Evolutionary conservation across 2,888 invertebrate genomes (phyloP).

Genomic region (Aphidoletes aphidimyza): DNA sequence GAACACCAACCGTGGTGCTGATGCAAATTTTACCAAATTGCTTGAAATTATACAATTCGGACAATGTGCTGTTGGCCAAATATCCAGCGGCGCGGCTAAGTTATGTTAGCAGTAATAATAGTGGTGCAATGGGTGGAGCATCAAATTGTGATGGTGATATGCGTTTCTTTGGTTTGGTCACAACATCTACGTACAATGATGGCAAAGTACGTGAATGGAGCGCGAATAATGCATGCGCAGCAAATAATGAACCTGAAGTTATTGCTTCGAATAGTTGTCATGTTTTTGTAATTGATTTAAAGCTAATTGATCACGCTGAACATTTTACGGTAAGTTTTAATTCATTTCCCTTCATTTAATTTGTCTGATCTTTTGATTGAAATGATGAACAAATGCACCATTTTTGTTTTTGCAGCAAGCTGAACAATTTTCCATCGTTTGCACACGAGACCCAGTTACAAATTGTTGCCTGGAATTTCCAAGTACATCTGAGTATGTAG

Average conservation of each 20-base stretch:
- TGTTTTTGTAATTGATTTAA: constrained; percentile 92
- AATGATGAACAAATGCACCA: background rate
- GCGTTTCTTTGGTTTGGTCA: constrained; percentile 92
- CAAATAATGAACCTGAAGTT: constrained; percentile 67
- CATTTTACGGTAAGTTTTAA: constrained; percentile 68
- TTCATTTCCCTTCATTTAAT: background rate
- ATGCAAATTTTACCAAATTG: constrained; percentile 86
- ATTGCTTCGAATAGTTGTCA: constrained; percentile 89
- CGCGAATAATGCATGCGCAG: background rate
- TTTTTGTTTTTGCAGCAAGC: constrained; percentile 70
- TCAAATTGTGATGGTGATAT: constrained; percentile 69
- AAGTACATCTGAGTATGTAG: constrained; percentile 81
- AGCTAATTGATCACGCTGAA: constrained; percentile 82
- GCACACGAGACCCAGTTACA: constrained; percentile 81
- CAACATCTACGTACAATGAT: constrained; percentile 75
- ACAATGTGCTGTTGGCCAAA: constrained; percentile 83
- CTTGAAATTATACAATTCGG: constrained; percentile 81
- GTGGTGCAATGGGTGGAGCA: background rate
- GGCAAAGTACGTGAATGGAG: constrained; percentile 55
- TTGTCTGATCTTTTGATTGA: background rate
- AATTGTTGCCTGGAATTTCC: constrained; percentile 91
- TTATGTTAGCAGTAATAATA: constrained; percentile 86
- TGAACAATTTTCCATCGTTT: constrained; percentile 84
- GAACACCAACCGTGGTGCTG: constrained; percentile 84
- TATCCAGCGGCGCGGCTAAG: constrained; percentile 88